Conservation (phyloP, 2,113 vertebrate species). For the Gambusia affinis region DNA sequence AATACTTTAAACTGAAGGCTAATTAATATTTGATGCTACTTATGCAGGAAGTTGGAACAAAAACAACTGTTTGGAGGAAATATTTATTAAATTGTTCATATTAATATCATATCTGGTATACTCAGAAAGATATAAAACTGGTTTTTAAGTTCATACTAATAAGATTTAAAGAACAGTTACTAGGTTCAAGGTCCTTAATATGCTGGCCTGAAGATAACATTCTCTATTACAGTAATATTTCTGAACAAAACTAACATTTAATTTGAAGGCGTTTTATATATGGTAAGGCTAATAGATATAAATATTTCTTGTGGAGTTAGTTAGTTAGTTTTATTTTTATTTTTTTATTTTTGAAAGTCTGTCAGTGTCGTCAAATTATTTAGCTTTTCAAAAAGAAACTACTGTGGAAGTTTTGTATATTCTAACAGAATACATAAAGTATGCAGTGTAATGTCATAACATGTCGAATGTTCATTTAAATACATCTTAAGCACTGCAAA, state of each 20-base stretch:
- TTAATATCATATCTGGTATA: too few species aligned
- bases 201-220: not conserved
- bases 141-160: not conserved
- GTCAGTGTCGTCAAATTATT: too few species aligned
- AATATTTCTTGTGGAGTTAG: not conserved
- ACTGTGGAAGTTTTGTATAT: too few species aligned
- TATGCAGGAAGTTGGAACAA: not conserved
- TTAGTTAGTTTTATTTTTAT: too few species aligned
- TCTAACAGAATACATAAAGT: too few species aligned
- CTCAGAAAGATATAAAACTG: not conserved
- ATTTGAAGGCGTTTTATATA: not conserved
- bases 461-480: too few species aligned
- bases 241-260: not conserved
- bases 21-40: not conserved
- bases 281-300: not conserved
- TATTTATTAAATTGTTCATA: not conserved
- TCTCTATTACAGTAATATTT: not conserved
- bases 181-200: not conserved
- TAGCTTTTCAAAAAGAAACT: too few species aligned
- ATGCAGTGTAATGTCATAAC: too few species aligned
- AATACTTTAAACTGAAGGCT: constrained; percentile 5
- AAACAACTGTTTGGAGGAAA: not conserved
- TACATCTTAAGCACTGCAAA: too few species aligned
- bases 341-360: too few species aligned
- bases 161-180: not conserved